Evolutionary conservation across 2,888 invertebrate genomes (phyloP).

Genomic region (Synergus laeviventris): DNA sequence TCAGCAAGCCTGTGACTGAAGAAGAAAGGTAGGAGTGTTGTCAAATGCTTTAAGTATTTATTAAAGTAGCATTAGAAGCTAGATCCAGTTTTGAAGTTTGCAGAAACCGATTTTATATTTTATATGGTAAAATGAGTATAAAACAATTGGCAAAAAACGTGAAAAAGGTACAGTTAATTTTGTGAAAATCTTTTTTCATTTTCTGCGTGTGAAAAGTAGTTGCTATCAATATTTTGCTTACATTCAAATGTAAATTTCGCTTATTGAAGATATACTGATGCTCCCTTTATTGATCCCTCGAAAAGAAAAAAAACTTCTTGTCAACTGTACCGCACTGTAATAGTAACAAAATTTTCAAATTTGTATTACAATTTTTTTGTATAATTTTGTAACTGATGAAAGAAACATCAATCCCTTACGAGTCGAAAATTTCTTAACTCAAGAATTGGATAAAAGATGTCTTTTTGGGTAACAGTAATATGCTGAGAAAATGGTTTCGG

Average conservation of each 20-base stretch:
- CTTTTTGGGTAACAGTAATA: slow-evolving; percentile 29
- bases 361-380: not conserved
- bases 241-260: not conserved
- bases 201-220: not conserved
- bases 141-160: not conserved
- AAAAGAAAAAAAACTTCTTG: not conserved
- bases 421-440: not conserved
- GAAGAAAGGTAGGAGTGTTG: slow-evolving; percentile 61
- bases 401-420: not conserved
- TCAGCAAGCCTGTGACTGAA: slow-evolving; percentile 55
- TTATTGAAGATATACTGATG: not conserved
- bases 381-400: not conserved
- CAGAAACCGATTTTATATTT: not conserved
- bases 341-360: not conserved
- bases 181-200: not conserved
- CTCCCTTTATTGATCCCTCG: not conserved
- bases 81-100: not conserved
- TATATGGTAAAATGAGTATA: not conserved
- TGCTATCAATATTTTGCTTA: not conserved
- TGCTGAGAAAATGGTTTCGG: slow-evolving; percentile 45
- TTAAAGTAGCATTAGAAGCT: not conserved
- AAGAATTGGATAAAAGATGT: slow-evolving; percentile 24
- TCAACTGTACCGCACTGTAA: slow-evolving; percentile 8
- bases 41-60: not conserved
- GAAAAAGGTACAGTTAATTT: not conserved